These are phyloP conservation scores for Zelleria hepariella DNA, from an alignment of 2,888 invertebrate species.

Conservation along the genomic window DNA sequence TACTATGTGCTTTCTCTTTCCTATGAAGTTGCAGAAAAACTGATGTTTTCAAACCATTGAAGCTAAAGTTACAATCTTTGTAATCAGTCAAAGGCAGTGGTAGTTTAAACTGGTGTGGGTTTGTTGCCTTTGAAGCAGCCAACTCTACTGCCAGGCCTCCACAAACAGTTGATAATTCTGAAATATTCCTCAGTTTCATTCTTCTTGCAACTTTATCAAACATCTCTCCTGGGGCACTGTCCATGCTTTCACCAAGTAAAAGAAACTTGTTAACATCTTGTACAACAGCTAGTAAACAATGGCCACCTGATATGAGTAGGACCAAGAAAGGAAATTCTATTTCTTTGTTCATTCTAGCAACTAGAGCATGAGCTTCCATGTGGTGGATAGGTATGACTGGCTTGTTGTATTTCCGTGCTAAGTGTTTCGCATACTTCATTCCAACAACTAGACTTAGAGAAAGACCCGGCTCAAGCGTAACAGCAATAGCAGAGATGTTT, in stretches of 20 bases:
- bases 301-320: constrained; percentile 93
- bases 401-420: constrained; percentile 77
- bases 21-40: constrained; percentile 46
- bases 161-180: constrained; percentile 79
- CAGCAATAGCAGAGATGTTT: constrained; percentile 89
- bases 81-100: constrained; percentile 75
- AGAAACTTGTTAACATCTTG: constrained; percentile 81
- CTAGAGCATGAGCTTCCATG: constrained; percentile 98
- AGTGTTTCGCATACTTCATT: constrained; percentile 84
- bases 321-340: constrained; percentile 91
- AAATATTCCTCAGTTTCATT: constrained; percentile 84
- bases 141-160: constrained; percentile 92
- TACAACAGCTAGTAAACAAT: constrained; percentile 86
- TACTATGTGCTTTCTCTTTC: constrained; percentile 72
- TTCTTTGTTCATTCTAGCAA: constrained; percentile 81
- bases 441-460: constrained; percentile 85
- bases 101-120: constrained; percentile 78
- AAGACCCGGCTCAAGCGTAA: constrained; percentile 90
- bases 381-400: constrained; percentile 98
- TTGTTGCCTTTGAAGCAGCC: constrained; percentile 78
- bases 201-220: constrained; percentile 93
- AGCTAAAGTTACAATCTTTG: constrained; percentile 92
- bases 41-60: constrained; percentile 85
- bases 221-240: constrained; percentile 94
- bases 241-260: constrained; percentile 83